Evolutionary conservation across 2,888 invertebrate species (phyloP).

Genomic region (Chydorus sphaericus): DNA sequence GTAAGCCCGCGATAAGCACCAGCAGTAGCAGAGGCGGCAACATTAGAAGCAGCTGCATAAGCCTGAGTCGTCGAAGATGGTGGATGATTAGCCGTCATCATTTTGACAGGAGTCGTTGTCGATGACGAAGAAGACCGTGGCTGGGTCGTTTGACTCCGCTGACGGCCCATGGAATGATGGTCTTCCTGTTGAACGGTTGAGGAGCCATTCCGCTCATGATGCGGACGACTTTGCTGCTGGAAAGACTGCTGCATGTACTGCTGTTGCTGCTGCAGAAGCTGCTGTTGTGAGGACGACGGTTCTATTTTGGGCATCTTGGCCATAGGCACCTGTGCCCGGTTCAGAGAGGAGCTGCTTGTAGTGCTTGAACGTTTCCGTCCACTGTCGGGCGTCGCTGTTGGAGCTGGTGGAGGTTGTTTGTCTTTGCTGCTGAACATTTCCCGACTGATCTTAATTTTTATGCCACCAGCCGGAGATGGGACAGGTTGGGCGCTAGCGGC

Average conservation of each 20-base stretch:
- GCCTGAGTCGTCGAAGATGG: not conserved
- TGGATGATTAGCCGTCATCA: not conserved
- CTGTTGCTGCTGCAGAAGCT: not conserved
- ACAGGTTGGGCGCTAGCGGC: not conserved
- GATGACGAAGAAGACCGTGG: not conserved
- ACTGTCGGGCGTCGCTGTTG: no score
- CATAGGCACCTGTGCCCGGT: not conserved
- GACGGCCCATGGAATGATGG: no score
- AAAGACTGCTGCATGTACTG: not conserved
- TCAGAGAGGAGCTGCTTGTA: not conserved
- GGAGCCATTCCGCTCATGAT: not conserved
- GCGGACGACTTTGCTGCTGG: not conserved
- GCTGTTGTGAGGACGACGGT: not conserved
- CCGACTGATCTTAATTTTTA: conserved; percentile 57
- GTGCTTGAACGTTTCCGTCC: not conserved
- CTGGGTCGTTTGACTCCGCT: conserved; percentile 1
- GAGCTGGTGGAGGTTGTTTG: no score
- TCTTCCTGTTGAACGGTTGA: not conserved
- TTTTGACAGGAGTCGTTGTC: not conserved
- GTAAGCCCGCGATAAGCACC: not conserved
- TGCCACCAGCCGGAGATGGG: conserved; percentile 16
- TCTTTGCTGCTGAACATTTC: conserved; percentile 39
- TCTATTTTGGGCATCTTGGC: conserved; percentile 1
- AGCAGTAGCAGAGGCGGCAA: not conserved
- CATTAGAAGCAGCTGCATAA: conserved; percentile 1